Evolutionary conservation across 2,888 invertebrate species (phyloP), one percentile per base, ranked within the genome.

Genomic region (Alloscopus bannaensis): DNA sequence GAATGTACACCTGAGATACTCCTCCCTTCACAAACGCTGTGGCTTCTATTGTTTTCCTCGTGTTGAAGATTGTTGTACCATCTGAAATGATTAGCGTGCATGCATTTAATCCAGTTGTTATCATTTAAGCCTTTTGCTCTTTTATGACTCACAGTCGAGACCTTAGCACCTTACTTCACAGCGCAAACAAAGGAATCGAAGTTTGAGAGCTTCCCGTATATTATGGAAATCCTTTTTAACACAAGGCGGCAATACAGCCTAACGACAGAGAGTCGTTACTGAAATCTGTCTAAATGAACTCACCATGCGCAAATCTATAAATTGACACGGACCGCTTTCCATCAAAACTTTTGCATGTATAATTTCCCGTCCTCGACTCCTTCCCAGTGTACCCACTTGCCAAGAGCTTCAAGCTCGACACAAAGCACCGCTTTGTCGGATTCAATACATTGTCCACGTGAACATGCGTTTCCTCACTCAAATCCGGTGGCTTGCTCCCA

Each of bases 221-320:
- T n/a, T n/a, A n/a, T n/a, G n/a, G n/a, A n/a, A n/a, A n/a, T n/a
- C n/a, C n/a, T n/a, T n/a, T n/a, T n/a, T n/a, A n/a, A n/a, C n/a
- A n/a, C n/a, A n/a, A n/a, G n/a, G n/a, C n/a, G n/a, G n/a, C n/a
- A n/a, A n/a, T n/a, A n/a, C n/a, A n/a, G n/a, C n/a, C n/a, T n/a
- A n/a, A n/a, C n/a, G n/a, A n/a, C n/a, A n/a, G n/a, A n/a, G n/a
- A n/a, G n/a, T n/a, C n/a, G n/a, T n/a, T n/a, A n/a, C n/a, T n/a
- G n/a, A n/a, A n/a, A n/a, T n/a, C n/a, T n/a, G n/a, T n/a, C n/a
- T n/a, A n/a, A n/a, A n/a, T n/a, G n/a, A n/a, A 68, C 76, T 81
- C 52, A 83, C 83, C 83, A 72, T 83, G 83, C 62, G 81, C 81
- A 57, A 80, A 83, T 64, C 81, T 75, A 59, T 80, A 83, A 29